Conservation (phyloP, 2,797 vertebrate genomes). For the Rhynchonycteris naso region DNA sequence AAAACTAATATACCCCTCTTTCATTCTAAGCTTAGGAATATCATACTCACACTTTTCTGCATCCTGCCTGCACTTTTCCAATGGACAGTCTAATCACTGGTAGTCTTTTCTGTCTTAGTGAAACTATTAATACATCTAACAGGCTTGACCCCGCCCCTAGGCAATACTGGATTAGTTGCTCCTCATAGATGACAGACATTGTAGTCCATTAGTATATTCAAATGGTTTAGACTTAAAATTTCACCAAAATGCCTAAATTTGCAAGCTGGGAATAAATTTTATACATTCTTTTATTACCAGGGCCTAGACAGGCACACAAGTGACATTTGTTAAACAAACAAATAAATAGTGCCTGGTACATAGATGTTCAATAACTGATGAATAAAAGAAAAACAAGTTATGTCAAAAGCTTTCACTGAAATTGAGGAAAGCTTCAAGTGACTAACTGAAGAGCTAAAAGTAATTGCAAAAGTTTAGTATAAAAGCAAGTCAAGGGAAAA, state of each 20-base stretch:
- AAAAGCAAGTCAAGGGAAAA: background rate
- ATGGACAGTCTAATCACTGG: background rate
- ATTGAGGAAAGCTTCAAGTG: background rate
- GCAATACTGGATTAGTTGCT: background rate
- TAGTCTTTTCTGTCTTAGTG: background rate
- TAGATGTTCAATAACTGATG: background rate
- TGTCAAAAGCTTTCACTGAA: background rate
- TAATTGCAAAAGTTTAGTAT: background rate
- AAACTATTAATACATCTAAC: background rate
- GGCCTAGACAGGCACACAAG: background rate
- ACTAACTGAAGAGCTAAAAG: background rate
- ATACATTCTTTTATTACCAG: constrained; percentile 11
- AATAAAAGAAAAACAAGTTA: constrained; percentile 8
- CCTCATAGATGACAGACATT: background rate
- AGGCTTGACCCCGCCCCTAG: background rate
- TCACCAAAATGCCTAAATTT: background rate
- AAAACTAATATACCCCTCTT: background rate
- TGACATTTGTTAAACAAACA: background rate
- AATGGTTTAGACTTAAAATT: constrained; percentile 17
- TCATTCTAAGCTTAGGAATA: background rate
- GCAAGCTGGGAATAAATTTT: background rate
- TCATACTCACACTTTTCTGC: accelerated
- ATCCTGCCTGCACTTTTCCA: background rate
- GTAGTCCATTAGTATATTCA: background rate
- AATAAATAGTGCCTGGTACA: background rate